Conservation (phyloP, 2,113 vertebrate genomes). For the Variabilichromis moorii region DNA sequence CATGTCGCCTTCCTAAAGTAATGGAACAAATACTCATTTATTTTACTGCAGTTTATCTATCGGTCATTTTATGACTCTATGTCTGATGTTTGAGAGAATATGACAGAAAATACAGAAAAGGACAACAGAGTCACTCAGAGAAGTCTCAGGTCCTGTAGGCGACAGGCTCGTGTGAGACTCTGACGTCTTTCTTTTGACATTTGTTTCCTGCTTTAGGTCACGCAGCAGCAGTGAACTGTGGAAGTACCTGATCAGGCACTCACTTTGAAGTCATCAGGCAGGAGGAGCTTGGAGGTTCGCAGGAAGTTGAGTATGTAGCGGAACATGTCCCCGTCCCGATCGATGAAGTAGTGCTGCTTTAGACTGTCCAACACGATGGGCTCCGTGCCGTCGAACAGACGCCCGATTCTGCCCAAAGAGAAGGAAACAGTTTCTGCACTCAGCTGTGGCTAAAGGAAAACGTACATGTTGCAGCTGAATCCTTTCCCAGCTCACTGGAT, state of each 20-base stretch:
- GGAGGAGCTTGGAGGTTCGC: constrained; percentile 88
- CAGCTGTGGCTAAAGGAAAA: not conserved
- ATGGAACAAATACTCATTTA: not conserved
- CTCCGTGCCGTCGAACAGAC: constrained; percentile 92
- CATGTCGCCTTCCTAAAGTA: accelerated
- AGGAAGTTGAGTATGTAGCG: constrained; percentile 96
- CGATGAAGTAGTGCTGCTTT: constrained; percentile 98
- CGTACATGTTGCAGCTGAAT: not conserved
- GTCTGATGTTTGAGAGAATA: not conserved
- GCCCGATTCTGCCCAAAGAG: constrained; percentile 79
- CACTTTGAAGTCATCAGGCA: constrained; percentile 97
- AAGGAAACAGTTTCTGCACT: not conserved
- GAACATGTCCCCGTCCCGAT: constrained; percentile 95
- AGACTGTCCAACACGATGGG: constrained; percentile 96
- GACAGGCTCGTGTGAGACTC: not conserved
- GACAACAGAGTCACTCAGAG: not conserved
- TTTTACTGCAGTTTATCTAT: not conserved
- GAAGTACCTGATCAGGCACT: constrained; percentile 31
- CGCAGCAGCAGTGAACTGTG: not conserved
- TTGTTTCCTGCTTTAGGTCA: not conserved
- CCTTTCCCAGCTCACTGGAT: not conserved
- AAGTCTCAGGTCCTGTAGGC: not conserved
- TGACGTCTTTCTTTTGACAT: not conserved
- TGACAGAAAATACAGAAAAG: not conserved
- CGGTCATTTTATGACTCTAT: not conserved